Percentiles rank a stretch among this genome's conserved stretches.
Evolutionary conservation across 2,888 invertebrate species (phyloP).

Genomic region (Tetropium fuscum): DNA sequence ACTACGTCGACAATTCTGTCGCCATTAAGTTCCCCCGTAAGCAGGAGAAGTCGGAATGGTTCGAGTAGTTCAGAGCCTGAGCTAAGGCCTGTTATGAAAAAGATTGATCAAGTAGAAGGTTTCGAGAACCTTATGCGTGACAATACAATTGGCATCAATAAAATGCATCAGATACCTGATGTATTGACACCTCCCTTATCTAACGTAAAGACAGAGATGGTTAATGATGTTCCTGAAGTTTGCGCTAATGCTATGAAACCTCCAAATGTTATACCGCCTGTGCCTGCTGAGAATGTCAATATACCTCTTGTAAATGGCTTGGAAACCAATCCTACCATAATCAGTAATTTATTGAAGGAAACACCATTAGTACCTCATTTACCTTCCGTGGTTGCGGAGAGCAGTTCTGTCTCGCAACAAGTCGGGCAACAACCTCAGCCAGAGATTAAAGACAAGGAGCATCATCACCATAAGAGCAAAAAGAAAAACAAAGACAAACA

Average conservation of each 20-base stretch:
- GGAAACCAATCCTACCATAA: constrained; percentile 79
- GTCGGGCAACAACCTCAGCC: constrained; percentile 45
- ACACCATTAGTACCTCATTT: constrained; percentile 55
- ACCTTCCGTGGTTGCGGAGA: constrained; percentile 50
- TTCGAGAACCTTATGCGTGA: constrained; percentile 73
- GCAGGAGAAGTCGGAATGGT: constrained; percentile 60
- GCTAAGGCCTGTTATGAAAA: constrained; percentile 72
- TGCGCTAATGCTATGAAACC: constrained; percentile 65
- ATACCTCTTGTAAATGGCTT: constrained; percentile 71
- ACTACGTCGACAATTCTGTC: constrained; percentile 41
- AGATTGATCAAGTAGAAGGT: constrained; percentile 73
- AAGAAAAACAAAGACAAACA: constrained; percentile 85
- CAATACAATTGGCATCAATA: constrained; percentile 63
- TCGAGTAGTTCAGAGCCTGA: constrained; percentile 72
- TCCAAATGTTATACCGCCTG: constrained; percentile 65
- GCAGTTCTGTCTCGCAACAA: constrained; percentile 35
- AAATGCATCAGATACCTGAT: constrained; percentile 56
- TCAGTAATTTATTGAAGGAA: constrained; percentile 78
- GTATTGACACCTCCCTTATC: constrained; percentile 40
- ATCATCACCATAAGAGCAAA: constrained; percentile 63
- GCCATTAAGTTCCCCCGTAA: constrained; percentile 49
- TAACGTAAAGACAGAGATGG: constrained; percentile 9
- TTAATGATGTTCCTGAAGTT: constrained; percentile 7
- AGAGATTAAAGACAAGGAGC: constrained; percentile 59
- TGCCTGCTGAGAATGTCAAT: constrained; percentile 43